These are phyloP conservation scores for Pomatostomus ruficeps DNA, from an alignment of 2,113 vertebrate genomes.

Conservation along the genomic window DNA sequence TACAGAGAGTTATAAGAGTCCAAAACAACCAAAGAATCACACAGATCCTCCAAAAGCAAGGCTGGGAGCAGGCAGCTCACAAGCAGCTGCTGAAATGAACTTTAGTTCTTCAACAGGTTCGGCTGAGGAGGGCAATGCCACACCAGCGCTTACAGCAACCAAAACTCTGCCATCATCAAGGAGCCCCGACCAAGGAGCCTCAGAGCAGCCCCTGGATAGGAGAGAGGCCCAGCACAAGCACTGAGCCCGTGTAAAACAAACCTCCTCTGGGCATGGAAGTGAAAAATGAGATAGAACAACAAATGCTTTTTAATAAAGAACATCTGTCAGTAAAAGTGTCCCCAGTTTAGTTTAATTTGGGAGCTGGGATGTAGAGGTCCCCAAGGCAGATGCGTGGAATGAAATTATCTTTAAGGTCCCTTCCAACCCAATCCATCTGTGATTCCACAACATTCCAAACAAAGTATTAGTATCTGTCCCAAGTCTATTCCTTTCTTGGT, in stretches of 20 bases:
- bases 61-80: not conserved
- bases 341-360: not conserved
- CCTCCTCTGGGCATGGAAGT: not conserved
- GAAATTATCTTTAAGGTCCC: not conserved
- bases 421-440: not conserved
- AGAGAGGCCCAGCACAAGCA: not conserved
- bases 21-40: not conserved
- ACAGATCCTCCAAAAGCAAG: not conserved
- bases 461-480: not conserved
- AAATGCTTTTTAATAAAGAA: not conserved
- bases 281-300: not conserved
- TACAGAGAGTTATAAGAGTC: not conserved
- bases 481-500: not conserved
- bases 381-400: not conserved
- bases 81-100: not conserved
- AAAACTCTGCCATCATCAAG: not conserved
- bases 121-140: fast-evolving
- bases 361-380: too few species aligned
- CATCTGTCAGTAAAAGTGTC: not conserved
- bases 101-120: not conserved
- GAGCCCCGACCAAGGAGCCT: not conserved
- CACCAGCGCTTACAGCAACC: fast-evolving
- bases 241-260: not conserved
- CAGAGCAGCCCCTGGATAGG: not conserved
- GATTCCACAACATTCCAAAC: not conserved